Evolutionary conservation across 2,797 vertebrate species (phyloP).

Genomic region (Macroramphosus scolopax): DNA sequence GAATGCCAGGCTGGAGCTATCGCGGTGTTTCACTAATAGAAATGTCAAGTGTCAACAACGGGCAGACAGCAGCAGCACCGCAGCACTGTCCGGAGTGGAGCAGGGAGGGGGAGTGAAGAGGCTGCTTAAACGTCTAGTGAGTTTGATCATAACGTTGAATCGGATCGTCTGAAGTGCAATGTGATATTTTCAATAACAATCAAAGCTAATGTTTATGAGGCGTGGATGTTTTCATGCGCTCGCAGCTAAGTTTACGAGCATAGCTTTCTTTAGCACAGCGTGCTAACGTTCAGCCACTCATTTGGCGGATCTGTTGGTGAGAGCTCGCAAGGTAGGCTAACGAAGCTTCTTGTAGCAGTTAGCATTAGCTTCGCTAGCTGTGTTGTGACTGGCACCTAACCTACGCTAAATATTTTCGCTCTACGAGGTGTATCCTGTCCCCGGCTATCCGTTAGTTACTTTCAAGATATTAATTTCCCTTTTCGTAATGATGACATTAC

Average conservation of each 20-base stretch:
- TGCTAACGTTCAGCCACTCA: conserved; percentile 51
- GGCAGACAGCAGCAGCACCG: conserved; percentile 40
- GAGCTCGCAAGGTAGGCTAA: conserved; percentile 36
- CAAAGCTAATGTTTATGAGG: background rate
- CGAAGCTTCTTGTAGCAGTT: conserved; percentile 39
- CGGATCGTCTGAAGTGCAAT: background rate
- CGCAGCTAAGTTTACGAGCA: background rate
- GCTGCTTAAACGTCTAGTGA: conserved; percentile 68
- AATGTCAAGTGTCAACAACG: conserved; percentile 75
- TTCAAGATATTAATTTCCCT: background rate
- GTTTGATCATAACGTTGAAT: conserved; percentile 55
- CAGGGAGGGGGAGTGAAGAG: conserved; percentile 65
- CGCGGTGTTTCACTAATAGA: conserved; percentile 68
- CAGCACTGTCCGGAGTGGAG: conserved; percentile 50
- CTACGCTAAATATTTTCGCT: background rate
- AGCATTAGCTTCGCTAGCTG: conserved; percentile 43
- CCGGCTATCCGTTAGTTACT: background rate
- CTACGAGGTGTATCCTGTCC: background rate
- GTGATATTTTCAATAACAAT: background rate
- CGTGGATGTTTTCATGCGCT: background rate
- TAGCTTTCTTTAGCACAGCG: conserved; percentile 48
- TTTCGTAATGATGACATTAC: conserved; percentile 20
- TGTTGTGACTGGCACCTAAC: conserved; percentile 22
- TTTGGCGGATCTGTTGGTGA: conserved; percentile 46
- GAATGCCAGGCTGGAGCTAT: conserved; percentile 38